A percentile compares a stretch with the other conserved stretches of the same genome.
phyloP scores from a whole-genome alignment of 2,888 invertebrate genomes.

The Drosophila tanythrix region DNA sequence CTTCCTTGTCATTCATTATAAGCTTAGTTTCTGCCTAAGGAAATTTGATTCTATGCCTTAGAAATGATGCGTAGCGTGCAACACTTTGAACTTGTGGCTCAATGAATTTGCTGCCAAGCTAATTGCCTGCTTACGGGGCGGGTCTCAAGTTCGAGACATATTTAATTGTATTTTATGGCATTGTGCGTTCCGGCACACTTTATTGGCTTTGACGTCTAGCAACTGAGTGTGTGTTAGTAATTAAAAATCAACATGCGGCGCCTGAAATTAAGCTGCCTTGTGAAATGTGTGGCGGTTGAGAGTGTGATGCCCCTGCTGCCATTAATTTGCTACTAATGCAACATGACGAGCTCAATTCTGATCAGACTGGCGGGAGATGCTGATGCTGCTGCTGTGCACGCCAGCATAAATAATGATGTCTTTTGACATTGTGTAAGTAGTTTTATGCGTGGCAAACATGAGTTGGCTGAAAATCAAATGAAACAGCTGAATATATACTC shows the following conservation, averaged over 20 bases:
- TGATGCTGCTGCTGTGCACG: conserved; percentile 23
- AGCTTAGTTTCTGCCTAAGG: conserved; percentile 14
- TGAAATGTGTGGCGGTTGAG: conserved; percentile 3
- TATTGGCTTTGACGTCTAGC: conserved; percentile 31
- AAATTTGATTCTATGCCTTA: conserved; percentile 36
- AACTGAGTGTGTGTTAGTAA: conserved; percentile 41
- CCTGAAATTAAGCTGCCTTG: conserved; percentile 54
- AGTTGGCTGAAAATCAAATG: conserved; percentile 71
- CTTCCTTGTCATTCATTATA: conserved; percentile 3
- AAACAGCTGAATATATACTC: conserved; percentile 38
- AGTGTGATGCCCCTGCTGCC: conserved; percentile 15
- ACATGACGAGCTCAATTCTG: conserved; percentile 56
- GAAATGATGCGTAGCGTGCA: conserved; percentile 70
- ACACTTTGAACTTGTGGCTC: conserved; percentile 69
- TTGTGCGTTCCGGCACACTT: conserved; percentile 46
- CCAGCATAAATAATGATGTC: conserved; percentile 76
- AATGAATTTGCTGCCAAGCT: conserved; percentile 64
- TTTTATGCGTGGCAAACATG: conserved; percentile 77
- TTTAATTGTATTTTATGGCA: conserved; percentile 62
- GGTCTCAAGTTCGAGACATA: conserved; percentile 31
- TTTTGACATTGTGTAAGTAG: conserved; percentile 79
- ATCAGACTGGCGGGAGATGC: conserved; percentile 40
- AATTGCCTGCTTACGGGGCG: conserved; percentile 46
- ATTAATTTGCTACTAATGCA: conserved; percentile 58
- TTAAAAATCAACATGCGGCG: conserved; percentile 74